phyloP scores from a whole-genome alignment of 2,888 invertebrate genomes.

The Chalcosyrphus nemorum region DNA sequence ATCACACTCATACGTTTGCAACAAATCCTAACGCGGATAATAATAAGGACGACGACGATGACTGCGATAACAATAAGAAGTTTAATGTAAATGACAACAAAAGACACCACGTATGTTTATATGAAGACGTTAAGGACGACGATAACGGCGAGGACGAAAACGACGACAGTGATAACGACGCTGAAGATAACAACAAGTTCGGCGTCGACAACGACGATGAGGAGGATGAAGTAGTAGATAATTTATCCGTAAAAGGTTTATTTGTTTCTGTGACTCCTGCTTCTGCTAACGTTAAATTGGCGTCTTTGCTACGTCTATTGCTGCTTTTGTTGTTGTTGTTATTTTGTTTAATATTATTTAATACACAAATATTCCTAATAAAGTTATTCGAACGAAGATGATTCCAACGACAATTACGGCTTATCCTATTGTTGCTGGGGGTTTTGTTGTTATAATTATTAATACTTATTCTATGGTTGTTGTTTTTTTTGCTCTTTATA shows the following conservation, averaged over 20 bases:
- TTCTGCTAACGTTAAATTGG: conserved; percentile 8
- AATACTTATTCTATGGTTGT: conserved; percentile 75
- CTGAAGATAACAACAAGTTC: not conserved
- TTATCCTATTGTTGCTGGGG: conserved; percentile 67
- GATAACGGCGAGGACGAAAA: not conserved
- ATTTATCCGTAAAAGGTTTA: conserved; percentile 68
- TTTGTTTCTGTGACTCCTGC: conserved; percentile 26
- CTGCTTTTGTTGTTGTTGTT: not conserved
- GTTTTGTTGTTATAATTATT: conserved; percentile 67
- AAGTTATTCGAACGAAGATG: not conserved
- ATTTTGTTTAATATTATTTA: not conserved
- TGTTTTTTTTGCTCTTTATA: conserved; percentile 53
- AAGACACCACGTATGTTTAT: conserved; percentile 43
- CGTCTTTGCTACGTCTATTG: conserved; percentile 6
- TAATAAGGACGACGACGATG: conserved; percentile 11
- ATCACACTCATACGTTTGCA: conserved; percentile 36
- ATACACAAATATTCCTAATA: conserved; percentile 5
- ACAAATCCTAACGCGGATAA: conserved; percentile 5
- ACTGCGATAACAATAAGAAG: conserved; percentile 28
- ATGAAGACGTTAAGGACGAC: conserved; percentile 22
- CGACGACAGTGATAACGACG: conserved; percentile 1
- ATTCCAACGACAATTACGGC: conserved; percentile 6
- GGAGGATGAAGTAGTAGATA: not conserved
- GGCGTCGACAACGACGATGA: not conserved
- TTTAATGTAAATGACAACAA: conserved; percentile 43